Percentiles rank a stretch among this genome's conserved stretches.
Conservation (phyloP, 2,113 vertebrate genomes). For the Rhinolophus sinicus region DNA sequence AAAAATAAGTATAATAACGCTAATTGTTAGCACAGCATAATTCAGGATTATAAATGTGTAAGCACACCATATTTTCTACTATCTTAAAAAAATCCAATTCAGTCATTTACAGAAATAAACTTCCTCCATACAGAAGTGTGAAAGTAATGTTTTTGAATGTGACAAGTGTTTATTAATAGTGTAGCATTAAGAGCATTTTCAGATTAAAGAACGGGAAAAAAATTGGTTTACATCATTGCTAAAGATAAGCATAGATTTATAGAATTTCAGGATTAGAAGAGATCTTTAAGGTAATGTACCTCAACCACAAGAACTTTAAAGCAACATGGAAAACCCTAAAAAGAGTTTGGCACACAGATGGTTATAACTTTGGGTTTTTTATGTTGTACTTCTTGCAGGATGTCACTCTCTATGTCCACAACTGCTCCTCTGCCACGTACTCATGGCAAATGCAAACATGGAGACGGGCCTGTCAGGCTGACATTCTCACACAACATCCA, state of each 20-base stretch:
- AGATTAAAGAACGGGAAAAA: neutral
- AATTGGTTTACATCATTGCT: conserved; percentile 35
- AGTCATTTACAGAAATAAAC: neutral
- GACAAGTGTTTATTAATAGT: conserved; percentile 21
- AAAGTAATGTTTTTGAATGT: neutral
- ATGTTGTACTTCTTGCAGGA: neutral
- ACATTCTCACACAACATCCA: neutral
- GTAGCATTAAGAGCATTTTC: neutral
- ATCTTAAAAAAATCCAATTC: neutral
- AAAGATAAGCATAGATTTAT: neutral
- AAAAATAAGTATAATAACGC: neutral
- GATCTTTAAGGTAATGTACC: neutral
- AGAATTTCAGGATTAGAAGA: conserved; percentile 22
- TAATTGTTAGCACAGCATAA: neutral
- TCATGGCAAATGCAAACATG: neutral
- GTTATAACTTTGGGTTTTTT: conserved; percentile 3
- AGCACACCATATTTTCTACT: neutral
- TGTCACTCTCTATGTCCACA: neutral
- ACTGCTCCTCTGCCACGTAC: neutral
- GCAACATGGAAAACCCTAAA: neutral
- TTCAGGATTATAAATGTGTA: neutral
- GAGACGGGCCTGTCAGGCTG: neutral
- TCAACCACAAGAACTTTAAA: conserved; percentile 45
- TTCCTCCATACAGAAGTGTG: neutral
- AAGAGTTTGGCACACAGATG: neutral